phyloP scores from a whole-genome alignment of 2,797 vertebrate species.

The Tapera naevia region DNA sequence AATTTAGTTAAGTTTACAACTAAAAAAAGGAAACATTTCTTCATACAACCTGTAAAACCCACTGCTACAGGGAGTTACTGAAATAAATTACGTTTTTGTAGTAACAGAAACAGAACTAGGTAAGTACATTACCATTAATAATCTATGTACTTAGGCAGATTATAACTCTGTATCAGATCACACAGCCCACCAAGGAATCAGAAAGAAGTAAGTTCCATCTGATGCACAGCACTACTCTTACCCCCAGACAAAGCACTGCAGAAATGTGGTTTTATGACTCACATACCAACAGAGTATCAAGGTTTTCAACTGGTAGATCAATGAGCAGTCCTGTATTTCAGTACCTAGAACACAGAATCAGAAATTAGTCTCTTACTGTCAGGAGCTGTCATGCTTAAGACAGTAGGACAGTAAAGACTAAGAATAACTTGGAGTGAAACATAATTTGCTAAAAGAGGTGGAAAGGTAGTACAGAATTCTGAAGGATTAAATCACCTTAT shows the following conservation, averaged over 20 bases:
- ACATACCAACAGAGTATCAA: background rate
- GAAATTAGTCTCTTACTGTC: background rate
- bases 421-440: background rate
- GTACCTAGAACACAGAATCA: background rate
- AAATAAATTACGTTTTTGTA: background rate
- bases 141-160: background rate
- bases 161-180: background rate
- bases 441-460: background rate
- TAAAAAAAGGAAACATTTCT: conserved; percentile 40
- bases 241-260: background rate
- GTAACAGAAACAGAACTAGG: background rate
- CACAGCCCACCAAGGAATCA: background rate
- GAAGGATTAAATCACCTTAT: background rate
- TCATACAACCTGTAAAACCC: background rate
- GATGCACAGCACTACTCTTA: background rate
- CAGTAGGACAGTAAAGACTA: background rate
- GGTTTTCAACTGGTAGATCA: background rate
- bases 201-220: background rate
- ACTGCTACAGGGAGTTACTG: background rate
- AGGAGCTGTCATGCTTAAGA: background rate
- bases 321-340: background rate
- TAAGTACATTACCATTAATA: background rate
- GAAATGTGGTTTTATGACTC: background rate
- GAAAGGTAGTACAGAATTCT: background rate
- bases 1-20: conserved; percentile 27